Evolutionary conservation across 2,113 vertebrate species (phyloP).

Genomic region (Microcebus griseorufus): DNA sequence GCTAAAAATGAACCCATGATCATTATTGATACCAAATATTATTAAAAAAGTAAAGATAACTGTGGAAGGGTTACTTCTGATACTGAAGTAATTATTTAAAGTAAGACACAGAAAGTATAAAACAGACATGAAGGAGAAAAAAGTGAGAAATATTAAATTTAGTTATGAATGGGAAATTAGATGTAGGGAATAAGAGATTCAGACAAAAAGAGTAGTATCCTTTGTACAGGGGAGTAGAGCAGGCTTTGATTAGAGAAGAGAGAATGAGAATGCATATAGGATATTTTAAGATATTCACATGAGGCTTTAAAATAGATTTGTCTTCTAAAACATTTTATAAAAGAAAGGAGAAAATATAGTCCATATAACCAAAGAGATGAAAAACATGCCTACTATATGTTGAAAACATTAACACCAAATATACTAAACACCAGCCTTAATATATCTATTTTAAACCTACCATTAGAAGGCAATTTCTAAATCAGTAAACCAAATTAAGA

Average conservation of each 20-base stretch:
- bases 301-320: not conserved
- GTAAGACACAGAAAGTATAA: slow-evolving; percentile 16
- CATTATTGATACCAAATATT: not conserved
- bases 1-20: not conserved
- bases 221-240: not conserved
- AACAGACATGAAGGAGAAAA: slow-evolving; percentile 50
- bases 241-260: not conserved
- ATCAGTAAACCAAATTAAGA: slow-evolving; percentile 22
- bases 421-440: not conserved
- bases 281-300: not conserved
- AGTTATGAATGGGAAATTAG: slow-evolving; percentile 37
- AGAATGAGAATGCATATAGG: not conserved
- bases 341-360: not conserved
- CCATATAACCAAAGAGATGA: not conserved
- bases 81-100: slow-evolving; percentile 9
- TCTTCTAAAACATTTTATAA: slow-evolving; percentile 30
- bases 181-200: not conserved
- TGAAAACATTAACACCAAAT: not conserved
- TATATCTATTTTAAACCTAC: not conserved
- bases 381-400: not conserved
- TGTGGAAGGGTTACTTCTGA: slow-evolving; percentile 31
- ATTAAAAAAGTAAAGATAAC: slow-evolving; percentile 10
- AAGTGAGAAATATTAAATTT: slow-evolving; percentile 21
- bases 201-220: not conserved
- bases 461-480: not conserved